A percentile compares a stretch with the other conserved stretches of the same genome.
Conservation (phyloP, 2,113 vertebrate genomes). For the Otolemur garnettii region DNA sequence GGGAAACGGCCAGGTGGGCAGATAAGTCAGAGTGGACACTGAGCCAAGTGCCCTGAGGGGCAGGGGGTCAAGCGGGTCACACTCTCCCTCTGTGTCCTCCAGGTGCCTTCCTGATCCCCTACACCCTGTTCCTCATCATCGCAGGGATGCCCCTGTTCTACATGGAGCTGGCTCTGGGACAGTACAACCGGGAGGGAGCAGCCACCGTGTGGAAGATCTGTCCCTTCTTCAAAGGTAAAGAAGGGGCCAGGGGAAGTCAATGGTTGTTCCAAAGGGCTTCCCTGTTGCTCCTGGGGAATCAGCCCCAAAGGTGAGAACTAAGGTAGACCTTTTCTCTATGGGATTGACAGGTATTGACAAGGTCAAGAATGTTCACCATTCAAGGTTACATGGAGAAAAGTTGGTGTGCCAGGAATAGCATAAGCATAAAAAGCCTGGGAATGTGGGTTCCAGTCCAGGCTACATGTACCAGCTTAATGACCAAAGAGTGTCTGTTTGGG, state of each 20-base stretch:
- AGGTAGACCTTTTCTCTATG: background rate
- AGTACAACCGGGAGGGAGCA: slow-evolving; percentile 98
- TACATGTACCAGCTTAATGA: background rate
- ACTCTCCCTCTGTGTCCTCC: slow-evolving; percentile 23
- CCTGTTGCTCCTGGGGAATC: background rate
- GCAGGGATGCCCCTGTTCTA: slow-evolving; percentile 99
- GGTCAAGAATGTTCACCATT: background rate
- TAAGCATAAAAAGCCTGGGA: background rate
- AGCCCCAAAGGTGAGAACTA: background rate
- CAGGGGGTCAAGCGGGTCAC: background rate
- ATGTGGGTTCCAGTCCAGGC: background rate
- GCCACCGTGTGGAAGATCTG: slow-evolving; percentile 99
- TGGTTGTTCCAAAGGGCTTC: background rate
- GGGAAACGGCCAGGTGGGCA: background rate
- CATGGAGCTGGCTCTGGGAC: slow-evolving; percentile 98
- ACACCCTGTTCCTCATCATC: slow-evolving; percentile 96
- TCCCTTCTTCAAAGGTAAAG: slow-evolving; percentile 97
- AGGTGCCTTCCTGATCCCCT: slow-evolving; percentile 97
- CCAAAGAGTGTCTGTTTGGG: background rate
- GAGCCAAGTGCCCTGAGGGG: rapidly evolving
- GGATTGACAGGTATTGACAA: background rate
- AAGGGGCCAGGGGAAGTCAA: background rate
- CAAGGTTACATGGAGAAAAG: background rate
- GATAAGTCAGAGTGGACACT: background rate
- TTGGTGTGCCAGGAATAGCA: background rate